Evolutionary conservation across 2,113 vertebrate genomes (phyloP), one percentile per base, ranked within the genome.

Genomic region (Gobio gobio): DNA sequence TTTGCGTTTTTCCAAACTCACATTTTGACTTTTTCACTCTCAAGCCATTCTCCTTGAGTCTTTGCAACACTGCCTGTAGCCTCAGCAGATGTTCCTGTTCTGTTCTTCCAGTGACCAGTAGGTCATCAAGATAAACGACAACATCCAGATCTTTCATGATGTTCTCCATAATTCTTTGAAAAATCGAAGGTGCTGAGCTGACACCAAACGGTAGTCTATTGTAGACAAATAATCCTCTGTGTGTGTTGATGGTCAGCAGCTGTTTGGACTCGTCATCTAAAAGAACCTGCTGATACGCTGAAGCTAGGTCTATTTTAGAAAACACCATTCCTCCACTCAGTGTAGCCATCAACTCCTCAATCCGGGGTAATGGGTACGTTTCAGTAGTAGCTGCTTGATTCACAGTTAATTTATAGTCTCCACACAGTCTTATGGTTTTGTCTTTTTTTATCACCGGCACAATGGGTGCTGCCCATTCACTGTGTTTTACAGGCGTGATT

Each of bases 281-380:
- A 20, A 88, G 59, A 0, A 86, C 81, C 8, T 89, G 88, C 16
- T 89, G 86, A 2, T 89, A 89, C 2, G 84, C 84, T 26, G 77
- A 33, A 26, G 83, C 84, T 20, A 86, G 66, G 22, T 86, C 74
- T 18, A 86, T 87, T 61, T 88, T 90, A 24, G 83, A 86, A 49
- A 88, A 89, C 4, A 87, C 2, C 1, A 59, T 85, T 0, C 87
- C 82, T 59, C 87, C 82, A 86, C 51, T 87, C 18, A 89, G 74
- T 10, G 51, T 86, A 3, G 81, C 78, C 84, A 89, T 40, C n/a
- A 89, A 5, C 12, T 88, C 87, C 18, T 89, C 86, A 24, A 88
- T 82, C 2, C 20, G 12, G 0, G 86, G 82, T 13, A 90, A 51
- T 26, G 84, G 82, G 43, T 83, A 84, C 1, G 18, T 83, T 0